Conservation (phyloP, 2,113 vertebrate genomes). For the Ceyx cyanopectus region DNA sequence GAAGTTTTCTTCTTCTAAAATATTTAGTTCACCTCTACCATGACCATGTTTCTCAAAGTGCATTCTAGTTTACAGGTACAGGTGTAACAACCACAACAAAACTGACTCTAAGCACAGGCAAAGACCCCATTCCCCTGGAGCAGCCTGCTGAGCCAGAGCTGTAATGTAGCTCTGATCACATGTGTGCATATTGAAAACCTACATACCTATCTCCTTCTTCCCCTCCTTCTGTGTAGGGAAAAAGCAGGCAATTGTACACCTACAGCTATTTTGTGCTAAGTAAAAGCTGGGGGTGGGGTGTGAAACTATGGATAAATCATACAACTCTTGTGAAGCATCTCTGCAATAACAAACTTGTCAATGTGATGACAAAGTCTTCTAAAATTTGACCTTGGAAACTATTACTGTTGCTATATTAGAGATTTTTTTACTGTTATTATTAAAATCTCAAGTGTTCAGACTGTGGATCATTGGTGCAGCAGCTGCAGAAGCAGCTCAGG, state of each 20-base stretch:
- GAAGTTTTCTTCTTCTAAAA: not conserved
- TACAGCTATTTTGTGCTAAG: not conserved
- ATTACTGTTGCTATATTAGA: not conserved
- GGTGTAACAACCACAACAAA: not conserved
- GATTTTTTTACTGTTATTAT: not conserved
- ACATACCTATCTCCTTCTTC: not conserved
- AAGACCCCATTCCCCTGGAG: not conserved
- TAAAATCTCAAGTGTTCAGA: not conserved
- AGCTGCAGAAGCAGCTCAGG: not conserved
- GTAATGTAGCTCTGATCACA: not conserved
- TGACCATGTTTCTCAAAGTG: not conserved
- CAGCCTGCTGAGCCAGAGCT: not conserved
- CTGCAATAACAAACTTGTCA: not conserved
- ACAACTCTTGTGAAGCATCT: not conserved
- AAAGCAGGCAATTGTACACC: not conserved
- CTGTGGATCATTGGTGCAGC: not conserved
- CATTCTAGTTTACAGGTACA: not conserved
- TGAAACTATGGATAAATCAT: not conserved
- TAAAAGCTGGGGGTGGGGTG: not conserved
- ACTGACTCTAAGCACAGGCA: not conserved
- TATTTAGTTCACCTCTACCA: not conserved
- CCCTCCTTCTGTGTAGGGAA: not conserved
- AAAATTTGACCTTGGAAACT: not conserved
- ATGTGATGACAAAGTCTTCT: not conserved
- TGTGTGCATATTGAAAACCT: rapidly evolving